phyloP scores from a whole-genome alignment of 1,140 invertebrate genomes.

The Trinorchestia longiramus region DNA sequence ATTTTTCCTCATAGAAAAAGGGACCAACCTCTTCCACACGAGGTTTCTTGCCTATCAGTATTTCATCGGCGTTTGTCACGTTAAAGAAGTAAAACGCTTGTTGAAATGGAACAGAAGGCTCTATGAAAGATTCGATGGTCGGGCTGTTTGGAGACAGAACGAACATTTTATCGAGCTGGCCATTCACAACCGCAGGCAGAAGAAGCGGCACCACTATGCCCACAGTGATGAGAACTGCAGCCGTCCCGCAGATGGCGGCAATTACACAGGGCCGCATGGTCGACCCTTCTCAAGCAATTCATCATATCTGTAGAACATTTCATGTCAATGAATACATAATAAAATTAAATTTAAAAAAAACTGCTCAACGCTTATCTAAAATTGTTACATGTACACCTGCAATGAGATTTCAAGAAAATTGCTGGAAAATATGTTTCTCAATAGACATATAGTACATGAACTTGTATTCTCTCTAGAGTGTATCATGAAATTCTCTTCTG shows the following conservation, averaged over 20 bases:
- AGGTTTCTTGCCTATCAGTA: conserved; percentile 37
- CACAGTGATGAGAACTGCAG: neutral
- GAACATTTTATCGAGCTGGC: conserved; percentile 10
- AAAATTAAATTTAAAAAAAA: neutral
- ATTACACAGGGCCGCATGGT: conserved; percentile 4
- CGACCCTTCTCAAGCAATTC: neutral
- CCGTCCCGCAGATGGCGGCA: neutral
- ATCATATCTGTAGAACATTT: neutral
- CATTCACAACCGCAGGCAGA: neutral
- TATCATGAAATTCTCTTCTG: too few relatives aligned
- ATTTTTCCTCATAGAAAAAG: conserved; percentile 27
- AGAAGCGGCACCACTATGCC: conserved; percentile 44
- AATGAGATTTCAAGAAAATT: too few relatives aligned
- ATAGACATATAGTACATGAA: too few relatives aligned
- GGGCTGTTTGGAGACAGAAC: conserved; percentile 10
- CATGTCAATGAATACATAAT: neutral
- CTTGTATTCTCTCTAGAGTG: too few relatives aligned
- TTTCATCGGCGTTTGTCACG: conserved; percentile 47
- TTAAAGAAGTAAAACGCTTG: conserved; percentile 56
- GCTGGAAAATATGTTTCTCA: too few relatives aligned
- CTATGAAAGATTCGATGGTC: neutral
- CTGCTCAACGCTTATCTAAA: too few relatives aligned
- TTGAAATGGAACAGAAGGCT: conserved; percentile 25
- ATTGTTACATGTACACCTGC: too few relatives aligned
- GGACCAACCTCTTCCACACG: conserved; percentile 32